These are phyloP conservation scores for Caenorhabditis latens DNA, from an alignment of 1,140 invertebrate genomes.

Conservation along the genomic window DNA sequence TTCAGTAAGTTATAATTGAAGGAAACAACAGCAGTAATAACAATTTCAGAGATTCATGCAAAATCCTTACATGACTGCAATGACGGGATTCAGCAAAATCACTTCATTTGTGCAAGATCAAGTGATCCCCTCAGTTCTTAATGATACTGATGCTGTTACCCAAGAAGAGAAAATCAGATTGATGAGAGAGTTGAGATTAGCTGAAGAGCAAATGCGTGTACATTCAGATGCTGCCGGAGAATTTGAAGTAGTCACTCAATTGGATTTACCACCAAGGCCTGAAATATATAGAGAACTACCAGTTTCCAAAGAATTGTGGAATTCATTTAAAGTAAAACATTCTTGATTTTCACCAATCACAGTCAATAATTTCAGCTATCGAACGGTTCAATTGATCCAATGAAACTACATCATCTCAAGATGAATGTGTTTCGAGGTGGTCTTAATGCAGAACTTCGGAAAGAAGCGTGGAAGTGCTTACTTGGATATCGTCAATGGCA, in stretches of 20 bases:
- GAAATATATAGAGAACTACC: constrained; percentile 66
- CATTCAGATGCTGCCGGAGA: constrained; percentile 60
- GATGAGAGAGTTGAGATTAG: constrained; percentile 62
- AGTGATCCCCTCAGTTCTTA: constrained; percentile 59
- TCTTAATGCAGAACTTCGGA: constrained; percentile 81
- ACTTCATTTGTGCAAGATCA: constrained; percentile 69
- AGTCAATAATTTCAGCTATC: constrained; percentile 18
- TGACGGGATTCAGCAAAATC: constrained; percentile 68
- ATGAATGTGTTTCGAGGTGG: constrained; percentile 75
- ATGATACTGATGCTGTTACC: constrained; percentile 63
- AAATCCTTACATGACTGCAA: constrained; percentile 67
- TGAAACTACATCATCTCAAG: constrained; percentile 72
- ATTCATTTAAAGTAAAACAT: constrained; percentile 34
- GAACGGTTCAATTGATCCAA: constrained; percentile 60
- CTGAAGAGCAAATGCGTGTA: constrained; percentile 53
- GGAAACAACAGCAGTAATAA: neutral
- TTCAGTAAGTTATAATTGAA: constrained; percentile 54
- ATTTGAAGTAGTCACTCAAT: constrained; percentile 68
- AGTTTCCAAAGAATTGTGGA: constrained; percentile 58
- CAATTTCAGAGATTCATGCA: constrained; percentile 66
- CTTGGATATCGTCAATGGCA: constrained; percentile 90
- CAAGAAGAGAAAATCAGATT: constrained; percentile 67
- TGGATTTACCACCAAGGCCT: constrained; percentile 66
- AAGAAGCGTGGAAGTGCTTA: constrained; percentile 94
- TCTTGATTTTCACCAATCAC: too few species aligned